Evolutionary conservation across 2,888 invertebrate species (phyloP), one percentile per base, ranked within the genome.

Genomic region (Brachyptera putata): DNA sequence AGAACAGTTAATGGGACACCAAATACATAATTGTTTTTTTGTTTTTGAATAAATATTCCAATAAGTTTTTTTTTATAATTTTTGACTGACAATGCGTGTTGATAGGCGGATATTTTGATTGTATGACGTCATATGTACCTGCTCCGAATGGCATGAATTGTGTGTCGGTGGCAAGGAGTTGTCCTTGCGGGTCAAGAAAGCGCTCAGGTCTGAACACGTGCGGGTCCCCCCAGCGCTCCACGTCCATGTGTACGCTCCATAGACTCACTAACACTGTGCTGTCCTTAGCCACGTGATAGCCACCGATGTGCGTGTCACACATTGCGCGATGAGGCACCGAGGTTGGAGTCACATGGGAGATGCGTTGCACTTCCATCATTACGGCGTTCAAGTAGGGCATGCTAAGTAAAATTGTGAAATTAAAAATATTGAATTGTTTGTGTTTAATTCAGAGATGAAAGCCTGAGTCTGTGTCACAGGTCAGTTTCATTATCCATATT

Each of bases 311-410:
- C 3, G 67, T 58, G 49, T 68, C 66, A 9, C 16, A 59, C 1
- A 58, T 60, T 0, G 68, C 66, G 5, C 66, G 55, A 26, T 69
- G 69, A n/a, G 68, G 68, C 3, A 67, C 53, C 1, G 66, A 65
- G 43, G 66, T 55, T 3, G 68, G 64, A 4, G 63, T 64, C 1
- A 67, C 65, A 24, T 64, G 63, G 22, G 68, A 66, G 61, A 67
- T 65, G 41, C 71, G 61, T 25, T 68, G 66, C 1, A 68, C 66
- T 63, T 71, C 70, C 64, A 65, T 66, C 3, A 71, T 58, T 2
- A 67, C 67, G 1, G 72, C 71, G 13, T 68, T 67, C 3, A 68
- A 63, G 62, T 67, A 70, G 5, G 68, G 68, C 60, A 71, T 55
- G 1, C 66, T 66, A 50, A 7, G 21, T 22, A 59, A 56, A 16